Percentiles rank a stretch among this genome's conserved stretches.
phyloP scores from a whole-genome alignment of 2,113 vertebrate species.

The Lasiurus cinereus region DNA sequence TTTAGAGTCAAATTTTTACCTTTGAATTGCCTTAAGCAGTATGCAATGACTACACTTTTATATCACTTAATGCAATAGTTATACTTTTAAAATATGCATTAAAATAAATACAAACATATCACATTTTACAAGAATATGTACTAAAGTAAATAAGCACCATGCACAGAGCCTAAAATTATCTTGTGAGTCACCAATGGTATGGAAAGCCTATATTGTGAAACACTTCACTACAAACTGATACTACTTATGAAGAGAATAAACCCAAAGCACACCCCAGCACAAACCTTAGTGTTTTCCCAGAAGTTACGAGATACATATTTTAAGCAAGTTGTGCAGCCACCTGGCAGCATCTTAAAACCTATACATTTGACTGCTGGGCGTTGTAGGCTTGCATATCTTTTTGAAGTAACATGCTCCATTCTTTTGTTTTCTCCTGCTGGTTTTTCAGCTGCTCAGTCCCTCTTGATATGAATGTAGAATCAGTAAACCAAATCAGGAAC shows the following conservation, averaged over 20 bases:
- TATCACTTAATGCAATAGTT: neutral
- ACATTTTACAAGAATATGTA: neutral
- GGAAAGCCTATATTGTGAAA: neutral
- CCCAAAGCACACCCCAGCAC: neutral
- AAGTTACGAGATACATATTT: neutral
- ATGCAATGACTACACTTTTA: neutral
- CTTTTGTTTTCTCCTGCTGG: constrained; percentile 71
- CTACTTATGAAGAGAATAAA: constrained; percentile 54
- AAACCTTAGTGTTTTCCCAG: neutral
- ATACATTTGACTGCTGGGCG: constrained; percentile 51
- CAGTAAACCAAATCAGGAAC: neutral
- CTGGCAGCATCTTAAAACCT: constrained; percentile 7
- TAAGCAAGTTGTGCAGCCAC: constrained; percentile 58
- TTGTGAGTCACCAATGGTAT: neutral
- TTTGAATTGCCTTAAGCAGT: neutral
- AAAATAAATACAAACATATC: neutral
- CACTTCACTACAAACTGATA: neutral
- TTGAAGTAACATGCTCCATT: constrained; percentile 43
- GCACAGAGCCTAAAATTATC: neutral
- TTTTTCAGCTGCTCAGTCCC: constrained; percentile 47
- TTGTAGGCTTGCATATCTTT: constrained; percentile 50
- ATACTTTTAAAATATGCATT: neutral
- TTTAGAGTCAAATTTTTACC: neutral
- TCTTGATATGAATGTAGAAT: constrained; percentile 45
- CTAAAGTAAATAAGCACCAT: constrained; percentile 8